phyloP scores from a whole-genome alignment of 2,113 vertebrate genomes.

The Corythornis cristatus region DNA sequence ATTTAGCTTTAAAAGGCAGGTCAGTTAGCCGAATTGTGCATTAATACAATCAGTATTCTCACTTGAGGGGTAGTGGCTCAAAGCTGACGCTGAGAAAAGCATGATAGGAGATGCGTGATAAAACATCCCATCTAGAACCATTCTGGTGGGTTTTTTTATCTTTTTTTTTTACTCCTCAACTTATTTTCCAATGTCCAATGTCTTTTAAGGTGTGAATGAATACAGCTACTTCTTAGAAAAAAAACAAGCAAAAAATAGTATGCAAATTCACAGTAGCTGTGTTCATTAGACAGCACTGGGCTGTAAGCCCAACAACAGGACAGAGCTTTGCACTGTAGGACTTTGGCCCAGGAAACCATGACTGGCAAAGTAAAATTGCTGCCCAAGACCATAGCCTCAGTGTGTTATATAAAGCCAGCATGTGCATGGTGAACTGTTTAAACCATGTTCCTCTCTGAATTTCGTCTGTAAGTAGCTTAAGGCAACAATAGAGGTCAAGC shows the following conservation, averaged over 20 bases:
- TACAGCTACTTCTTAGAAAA: neutral
- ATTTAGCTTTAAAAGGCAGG: slow-evolving; percentile 2
- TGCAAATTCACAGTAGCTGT: neutral
- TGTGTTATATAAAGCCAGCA: neutral
- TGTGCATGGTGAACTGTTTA: neutral
- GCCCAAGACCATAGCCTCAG: neutral
- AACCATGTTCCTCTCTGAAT: neutral
- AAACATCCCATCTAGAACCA: neutral
- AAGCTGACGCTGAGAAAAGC: neutral
- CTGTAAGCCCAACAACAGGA: neutral
- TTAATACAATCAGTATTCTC: neutral
- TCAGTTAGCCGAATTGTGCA: neutral
- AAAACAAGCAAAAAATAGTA: neutral
- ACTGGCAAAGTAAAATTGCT: neutral
- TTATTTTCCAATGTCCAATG: neutral
- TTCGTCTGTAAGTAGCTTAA: slow-evolving; percentile 5
- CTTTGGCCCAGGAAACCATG: neutral
- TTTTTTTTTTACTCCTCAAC: neutral
- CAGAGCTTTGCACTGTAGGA: neutral
- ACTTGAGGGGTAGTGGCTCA: neutral
- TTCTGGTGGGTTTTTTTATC: neutral
- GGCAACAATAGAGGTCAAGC: neutral
- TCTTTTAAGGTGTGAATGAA: neutral
- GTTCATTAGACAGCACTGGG: neutral
- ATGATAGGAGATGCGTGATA: neutral